Evolutionary conservation across 2,797 vertebrate species (phyloP), one percentile per base, ranked within the genome.

Genomic region (Vireo griseus): DNA sequence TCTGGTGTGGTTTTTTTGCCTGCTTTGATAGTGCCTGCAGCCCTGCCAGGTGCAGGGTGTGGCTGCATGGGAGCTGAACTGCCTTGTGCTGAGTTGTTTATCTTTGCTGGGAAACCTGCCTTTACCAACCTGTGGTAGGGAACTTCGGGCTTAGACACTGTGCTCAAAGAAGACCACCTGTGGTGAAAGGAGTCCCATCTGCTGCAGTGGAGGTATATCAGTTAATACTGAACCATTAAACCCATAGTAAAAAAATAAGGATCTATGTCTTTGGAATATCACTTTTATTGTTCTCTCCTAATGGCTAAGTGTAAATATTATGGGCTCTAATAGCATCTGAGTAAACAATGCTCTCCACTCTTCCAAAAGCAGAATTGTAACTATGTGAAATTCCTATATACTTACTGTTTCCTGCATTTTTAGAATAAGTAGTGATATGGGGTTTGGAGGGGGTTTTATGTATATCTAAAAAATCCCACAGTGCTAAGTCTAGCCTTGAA

Each of bases 11-110:
- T 2, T 88, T 86, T 88, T 89, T 22, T 86, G 50, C 83, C 83
- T 92, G 93, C 69, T 51, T 77, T 84, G 90, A 93, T 76, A 95
- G 76, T 59, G 74, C 92, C 87, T 87, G 69, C 26, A 63, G 88
- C 85, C 63, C 77, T 84, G 50, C 88, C 95, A 94, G 95, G 91
- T 96, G 94, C 57, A 80, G 92, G 96, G 96, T 90, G 96, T 90
- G 94, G 92, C 91, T 51, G 87, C 71, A 93, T 93, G 94, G 73
- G 91, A 96, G 85, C 75, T 77, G 65, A 92, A 22, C 57, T 68
- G 57, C 86, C 77, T 80, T 80, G 31, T 92, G 89, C 81, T 1
- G 54, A 78, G 82, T 31, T 94, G 89, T 96, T 95, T 93, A 11
- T 89, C 82, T 88, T 55, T 74, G 71, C 77, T 90, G 73, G 67